Percentiles rank a stretch among this genome's conserved stretches.
Evolutionary conservation across 1,140 invertebrate species (phyloP).

Genomic region (Euglossa dilemma): DNA sequence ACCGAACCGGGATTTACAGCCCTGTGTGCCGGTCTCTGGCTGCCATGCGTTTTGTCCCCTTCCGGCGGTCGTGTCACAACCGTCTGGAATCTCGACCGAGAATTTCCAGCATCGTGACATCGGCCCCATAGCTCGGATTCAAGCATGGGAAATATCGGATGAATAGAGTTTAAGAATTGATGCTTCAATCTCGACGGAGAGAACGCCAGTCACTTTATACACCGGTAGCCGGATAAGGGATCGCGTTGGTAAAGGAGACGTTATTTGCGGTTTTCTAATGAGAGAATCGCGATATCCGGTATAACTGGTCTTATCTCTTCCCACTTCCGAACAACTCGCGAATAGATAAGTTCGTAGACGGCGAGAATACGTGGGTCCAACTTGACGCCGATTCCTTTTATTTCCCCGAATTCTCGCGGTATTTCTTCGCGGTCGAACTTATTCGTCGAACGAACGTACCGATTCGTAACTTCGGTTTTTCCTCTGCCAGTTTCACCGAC

Average conservation of each 20-base stretch:
- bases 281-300: not conserved
- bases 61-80: not conserved
- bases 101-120: slow-evolving; percentile 2
- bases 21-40: too few species aligned
- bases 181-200: not conserved
- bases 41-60: not conserved
- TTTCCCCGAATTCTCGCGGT: not conserved
- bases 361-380: too few species aligned
- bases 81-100: slow-evolving; percentile 4
- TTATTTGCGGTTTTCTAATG: not conserved
- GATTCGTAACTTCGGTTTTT: not conserved
- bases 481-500: not conserved
- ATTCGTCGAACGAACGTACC: not conserved
- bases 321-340: too few species aligned
- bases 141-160: slow-evolving; percentile 2
- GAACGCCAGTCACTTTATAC: not conserved
- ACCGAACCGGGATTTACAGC: not conserved
- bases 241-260: not conserved
- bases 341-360: too few species aligned
- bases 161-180: slow-evolving; percentile 28
- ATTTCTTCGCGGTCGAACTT: not conserved
- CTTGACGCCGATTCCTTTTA: not conserved
- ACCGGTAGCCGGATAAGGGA: too few species aligned
- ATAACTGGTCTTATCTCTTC: too few species aligned
- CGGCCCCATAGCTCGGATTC: not conserved